Conservation (phyloP, 2,888 invertebrate genomes). For the Idaea straminata region DNA sequence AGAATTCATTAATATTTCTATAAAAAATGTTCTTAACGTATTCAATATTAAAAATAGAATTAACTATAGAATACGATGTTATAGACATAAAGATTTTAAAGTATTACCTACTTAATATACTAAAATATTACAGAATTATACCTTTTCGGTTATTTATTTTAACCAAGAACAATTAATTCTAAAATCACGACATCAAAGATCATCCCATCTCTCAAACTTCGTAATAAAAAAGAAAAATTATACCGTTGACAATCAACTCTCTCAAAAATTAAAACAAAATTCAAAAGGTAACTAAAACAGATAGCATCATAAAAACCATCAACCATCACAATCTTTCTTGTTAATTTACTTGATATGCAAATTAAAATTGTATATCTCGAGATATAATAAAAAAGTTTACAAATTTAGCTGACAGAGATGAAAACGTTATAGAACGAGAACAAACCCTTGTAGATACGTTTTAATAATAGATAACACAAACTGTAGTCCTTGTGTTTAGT, state of each 20-base stretch:
- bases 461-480: not conserved
- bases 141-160: not conserved
- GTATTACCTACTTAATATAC: not conserved
- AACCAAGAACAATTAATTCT: not conserved
- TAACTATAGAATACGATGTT: too few relatives aligned
- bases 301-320: slow-evolving; percentile 29
- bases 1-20: too few relatives aligned
- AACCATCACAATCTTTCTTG: slow-evolving; percentile 41
- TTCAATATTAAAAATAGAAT: too few relatives aligned
- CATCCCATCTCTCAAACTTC: slow-evolving; percentile 1
- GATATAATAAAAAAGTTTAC: slow-evolving; percentile 38
- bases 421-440: slow-evolving; percentile 14
- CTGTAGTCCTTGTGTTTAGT: not conserved
- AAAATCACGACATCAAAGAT: slow-evolving; percentile 1
- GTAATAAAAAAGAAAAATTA: not conserved
- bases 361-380: slow-evolving; percentile 42
- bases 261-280: not conserved
- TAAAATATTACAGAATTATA: not conserved
- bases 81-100: not conserved
- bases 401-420: slow-evolving; percentile 40
- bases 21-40: too few relatives aligned
- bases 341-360: slow-evolving; percentile 45
- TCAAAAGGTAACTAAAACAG: slow-evolving; percentile 14
- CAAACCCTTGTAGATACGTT: slow-evolving; percentile 20
- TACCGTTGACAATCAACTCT: not conserved